A percentile compares a stretch with the other conserved stretches of the same genome.
These are phyloP conservation scores for Apostichopus californicus DNA, from an alignment of 35 echinoderm and acorn worm genomes.

Conservation along the genomic window DNA sequence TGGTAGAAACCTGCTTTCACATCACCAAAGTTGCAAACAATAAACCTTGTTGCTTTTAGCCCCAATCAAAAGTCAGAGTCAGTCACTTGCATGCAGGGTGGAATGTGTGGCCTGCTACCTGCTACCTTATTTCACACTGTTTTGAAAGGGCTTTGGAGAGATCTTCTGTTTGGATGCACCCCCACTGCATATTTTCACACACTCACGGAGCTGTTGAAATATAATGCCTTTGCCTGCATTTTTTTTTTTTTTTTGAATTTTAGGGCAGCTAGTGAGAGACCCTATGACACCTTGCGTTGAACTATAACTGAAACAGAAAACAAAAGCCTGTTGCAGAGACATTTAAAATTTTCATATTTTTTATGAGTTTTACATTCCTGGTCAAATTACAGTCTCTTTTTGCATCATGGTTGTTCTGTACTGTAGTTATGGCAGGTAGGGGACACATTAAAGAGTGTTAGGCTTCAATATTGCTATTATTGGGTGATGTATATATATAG, in stretches of 20 bases:
- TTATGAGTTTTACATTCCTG: not conserved
- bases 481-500: too few species aligned
- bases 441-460: too few species aligned
- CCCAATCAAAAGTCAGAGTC: not conserved
- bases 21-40: not conserved
- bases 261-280: not conserved
- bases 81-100: not conserved
- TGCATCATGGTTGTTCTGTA: too few species aligned
- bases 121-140: not conserved
- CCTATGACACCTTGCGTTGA: constrained; percentile 27
- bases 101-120: not conserved
- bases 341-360: too few species aligned
- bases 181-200: not conserved
- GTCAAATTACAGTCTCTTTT: too few species aligned
- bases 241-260: not conserved
- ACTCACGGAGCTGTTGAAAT: not conserved
- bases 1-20: not conserved
- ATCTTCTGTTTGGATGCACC: not conserved
- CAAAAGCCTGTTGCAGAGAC: not conserved
- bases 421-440: too few species aligned
- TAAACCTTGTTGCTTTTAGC: not conserved
- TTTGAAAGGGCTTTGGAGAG: not conserved
- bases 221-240: not conserved
- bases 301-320: constrained; percentile 14
- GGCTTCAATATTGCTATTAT: too few species aligned